phyloP scores from a whole-genome alignment of 2,113 vertebrate species.

The Antechinus flavipes region DNA sequence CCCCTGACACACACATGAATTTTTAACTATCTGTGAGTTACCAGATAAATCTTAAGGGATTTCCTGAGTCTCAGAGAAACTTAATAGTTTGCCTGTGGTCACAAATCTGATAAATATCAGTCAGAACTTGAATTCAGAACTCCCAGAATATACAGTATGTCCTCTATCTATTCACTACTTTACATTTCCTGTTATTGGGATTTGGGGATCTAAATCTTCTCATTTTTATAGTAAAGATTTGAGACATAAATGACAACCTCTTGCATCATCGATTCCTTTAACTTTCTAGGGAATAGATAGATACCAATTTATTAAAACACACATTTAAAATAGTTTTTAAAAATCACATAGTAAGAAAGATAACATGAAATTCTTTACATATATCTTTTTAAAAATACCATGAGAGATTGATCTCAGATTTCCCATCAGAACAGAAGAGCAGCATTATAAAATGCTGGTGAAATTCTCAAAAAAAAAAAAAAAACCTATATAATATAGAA shows the following conservation, averaged over 20 bases:
- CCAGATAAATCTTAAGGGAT: not conserved
- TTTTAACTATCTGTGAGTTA: not conserved
- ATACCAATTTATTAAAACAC: slow-evolving; percentile 26
- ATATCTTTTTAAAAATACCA: slow-evolving; percentile 35
- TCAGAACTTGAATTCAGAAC: not conserved
- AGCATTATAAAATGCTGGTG: slow-evolving; percentile 28
- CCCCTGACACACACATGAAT: not conserved
- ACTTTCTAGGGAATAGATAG: slow-evolving; percentile 16
- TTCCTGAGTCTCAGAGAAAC: not conserved
- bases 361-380: not conserved
- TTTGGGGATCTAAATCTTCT: not conserved
- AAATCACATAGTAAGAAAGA: not conserved
- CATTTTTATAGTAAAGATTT: not conserved
- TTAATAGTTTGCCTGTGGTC: not conserved
- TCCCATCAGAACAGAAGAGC: slow-evolving; percentile 15
- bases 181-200: not conserved
- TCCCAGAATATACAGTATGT: not conserved
- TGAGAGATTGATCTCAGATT: not conserved
- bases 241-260: not conserved
- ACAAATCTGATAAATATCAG: not conserved
- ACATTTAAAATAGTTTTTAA: not conserved
- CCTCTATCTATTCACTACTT: not conserved
- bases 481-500: slow-evolving; percentile 48
- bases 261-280: not conserved
- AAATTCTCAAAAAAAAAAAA: slow-evolving; percentile 41